Evolutionary conservation across 2,113 vertebrate species (phyloP), one percentile per base, ranked within the genome.

Genomic region (Aegithalos caudatus): DNA sequence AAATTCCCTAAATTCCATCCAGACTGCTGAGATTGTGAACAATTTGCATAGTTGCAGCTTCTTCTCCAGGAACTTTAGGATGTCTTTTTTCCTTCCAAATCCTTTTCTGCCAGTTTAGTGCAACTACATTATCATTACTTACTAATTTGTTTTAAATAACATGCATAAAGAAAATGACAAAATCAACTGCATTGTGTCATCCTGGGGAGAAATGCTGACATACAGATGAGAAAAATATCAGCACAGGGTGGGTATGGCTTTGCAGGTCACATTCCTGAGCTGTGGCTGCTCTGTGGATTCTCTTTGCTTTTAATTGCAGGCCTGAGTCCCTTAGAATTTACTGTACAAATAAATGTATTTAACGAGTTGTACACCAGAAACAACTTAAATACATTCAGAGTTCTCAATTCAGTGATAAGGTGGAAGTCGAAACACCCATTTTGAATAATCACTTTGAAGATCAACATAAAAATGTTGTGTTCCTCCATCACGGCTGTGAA

Each of bases 1-100:
- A 66, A 86, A 91, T 96, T 95, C 86, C 85, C 95, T 86, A 86
- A 86, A 95, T 95, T 95, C 85, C 82, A 93, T 28, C 42, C 54
- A 58, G 66, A 54, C 47, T 88, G 35, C 54, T 69, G 70, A 91
- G 74, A 81, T 22, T 73, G 65, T 53, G 81, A 85, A 62, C 66
- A 62, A 29, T 93, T 83, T 90, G 62, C 48, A 23, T 33, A 56
- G 81, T 44, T 80, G 85, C 66, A 73, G 60, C 78, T 82, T 66
- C 91, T 94, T 94, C 89, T 61, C 40, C 45, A 44, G 67, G 45
- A 82, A 38, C 13, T 71, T 80, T 5, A 38, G 45, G 35, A 35
- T 42, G 27, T 15, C 10, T 60, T 85, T 89, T 92, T 92, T 61
- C 40, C 42, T 88, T 90, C 42, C 74, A 60, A 23, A 38, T n/a